A percentile compares a stretch with the other conserved stretches of the same genome.
Evolutionary conservation across 2,113 vertebrate genomes (phyloP).

Genomic region (Synodontis membranacea): DNA sequence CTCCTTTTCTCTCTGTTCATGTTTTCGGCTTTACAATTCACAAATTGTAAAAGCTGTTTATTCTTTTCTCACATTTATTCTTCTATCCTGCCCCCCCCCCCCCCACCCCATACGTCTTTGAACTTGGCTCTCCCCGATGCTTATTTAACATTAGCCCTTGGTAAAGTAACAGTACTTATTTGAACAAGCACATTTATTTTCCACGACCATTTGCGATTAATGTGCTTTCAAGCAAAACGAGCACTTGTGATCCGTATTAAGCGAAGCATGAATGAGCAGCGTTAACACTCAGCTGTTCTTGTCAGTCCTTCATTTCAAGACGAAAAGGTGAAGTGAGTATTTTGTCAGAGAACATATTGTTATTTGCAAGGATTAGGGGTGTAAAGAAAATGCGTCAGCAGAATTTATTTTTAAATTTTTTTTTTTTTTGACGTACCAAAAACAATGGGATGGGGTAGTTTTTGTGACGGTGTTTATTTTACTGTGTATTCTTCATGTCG

Average conservation of each 20-base stretch:
- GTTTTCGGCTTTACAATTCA: background rate
- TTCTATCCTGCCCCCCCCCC: no score
- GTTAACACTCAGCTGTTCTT: background rate
- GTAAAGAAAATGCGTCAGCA: background rate
- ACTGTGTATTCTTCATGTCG: background rate
- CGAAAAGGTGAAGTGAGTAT: background rate
- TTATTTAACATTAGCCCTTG: background rate
- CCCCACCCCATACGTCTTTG: background rate
- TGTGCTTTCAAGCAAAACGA: background rate
- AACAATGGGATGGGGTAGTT: background rate
- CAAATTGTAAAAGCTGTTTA: background rate
- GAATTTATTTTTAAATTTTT: no score
- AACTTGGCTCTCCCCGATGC: background rate
- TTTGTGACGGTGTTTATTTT: background rate
- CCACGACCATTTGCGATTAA: background rate
- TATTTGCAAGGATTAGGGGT: background rate
- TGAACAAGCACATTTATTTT: background rate
- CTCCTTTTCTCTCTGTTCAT: background rate
- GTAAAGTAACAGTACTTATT: background rate
- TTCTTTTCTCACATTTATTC: background rate
- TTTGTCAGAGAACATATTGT: background rate
- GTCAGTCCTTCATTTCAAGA: background rate
- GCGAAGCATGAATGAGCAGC: background rate
- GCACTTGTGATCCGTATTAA: background rate
- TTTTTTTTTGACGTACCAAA: background rate